These are phyloP conservation scores for Meleagris gallopavo DNA, from an alignment of 2,113 vertebrate genomes.

Conservation along the genomic window DNA sequence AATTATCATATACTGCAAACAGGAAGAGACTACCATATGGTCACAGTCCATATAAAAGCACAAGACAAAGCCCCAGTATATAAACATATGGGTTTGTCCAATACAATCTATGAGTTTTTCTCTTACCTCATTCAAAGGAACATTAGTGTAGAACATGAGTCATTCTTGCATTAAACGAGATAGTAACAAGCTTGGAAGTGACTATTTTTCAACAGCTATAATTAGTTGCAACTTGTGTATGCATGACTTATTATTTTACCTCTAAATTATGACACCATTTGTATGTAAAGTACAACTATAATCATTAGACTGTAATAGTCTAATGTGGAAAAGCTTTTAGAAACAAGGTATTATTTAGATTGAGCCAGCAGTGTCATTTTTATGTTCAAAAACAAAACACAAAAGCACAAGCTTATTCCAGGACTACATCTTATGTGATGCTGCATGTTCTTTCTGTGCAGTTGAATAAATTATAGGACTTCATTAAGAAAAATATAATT, in stretches of 20 bases:
- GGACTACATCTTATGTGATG: background rate
- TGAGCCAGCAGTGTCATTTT: background rate
- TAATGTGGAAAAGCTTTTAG: slow-evolving; percentile 58
- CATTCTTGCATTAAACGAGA: slow-evolving; percentile 16
- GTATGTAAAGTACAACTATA: slow-evolving; percentile 43
- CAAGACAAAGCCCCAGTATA: background rate
- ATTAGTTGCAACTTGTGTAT: slow-evolving; percentile 29
- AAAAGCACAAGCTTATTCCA: background rate
- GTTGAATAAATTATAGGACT: background rate
- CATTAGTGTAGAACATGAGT: background rate
- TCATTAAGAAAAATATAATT: background rate
- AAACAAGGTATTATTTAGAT: slow-evolving; percentile 28
- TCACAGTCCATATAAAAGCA: background rate
- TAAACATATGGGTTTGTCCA: background rate
- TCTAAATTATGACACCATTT: slow-evolving; percentile 31
- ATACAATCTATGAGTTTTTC: background rate
- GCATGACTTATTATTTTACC: slow-evolving; percentile 20
- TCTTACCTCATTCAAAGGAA: background rate
- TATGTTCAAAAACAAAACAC: background rate
- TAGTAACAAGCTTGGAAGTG: slow-evolving; percentile 24
- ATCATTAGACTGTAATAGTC: slow-evolving; percentile 10
- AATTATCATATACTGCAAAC: background rate
- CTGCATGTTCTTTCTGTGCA: background rate
- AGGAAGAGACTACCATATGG: background rate
- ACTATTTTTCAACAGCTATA: background rate